Base-by-base conservation (phyloP, 2,888 invertebrate species). In the Lithosia quadra region DNA sequence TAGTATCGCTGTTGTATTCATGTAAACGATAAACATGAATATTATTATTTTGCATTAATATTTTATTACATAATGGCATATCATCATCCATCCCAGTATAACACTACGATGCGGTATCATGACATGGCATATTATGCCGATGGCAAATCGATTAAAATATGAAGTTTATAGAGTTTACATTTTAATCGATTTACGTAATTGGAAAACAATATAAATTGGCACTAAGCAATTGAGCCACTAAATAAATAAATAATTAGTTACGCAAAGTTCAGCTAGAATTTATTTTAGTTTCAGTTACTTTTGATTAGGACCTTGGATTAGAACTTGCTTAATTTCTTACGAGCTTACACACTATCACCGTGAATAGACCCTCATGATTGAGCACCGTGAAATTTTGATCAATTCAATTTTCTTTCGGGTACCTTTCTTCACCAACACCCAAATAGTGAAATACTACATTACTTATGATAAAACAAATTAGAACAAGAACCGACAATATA, bases 21-120 rank as follows among this genome's bases (percentile, higher is more conserved):
- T n/a, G n/a, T n/a, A n/a, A n/a, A n/a, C n/a, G 65, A 69, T 63
- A 36, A 61, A 56, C 60, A 66, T 61, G 55, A 24, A 59, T 68
- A 64, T 64, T 63, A 59, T 18, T 36, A 39, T 13, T 68, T 63
- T 58, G 11, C n/a, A 49, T 18, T 33, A 15, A n/a, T n/a, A n/a
- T n/a, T n/a, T n/a, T n/a, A n/a, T n/a, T n/a, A n/a, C n/a, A n/a
- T n/a, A n/a, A 43, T 53, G 58, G 28, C 64, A 28, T 39, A 68
- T n/a, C n/a, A n/a, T n/a, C n/a, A n/a, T n/a, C n/a, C n/a, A n/a
- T n/a, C n/a, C n/a, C n/a, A n/a, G n/a, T n/a, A n/a, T n/a, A n/a
- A n/a, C n/a, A n/a, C n/a, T n/a, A n/a, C n/a, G n/a, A n/a, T n/a
- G n/a, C n/a, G n/a, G n/a, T n/a, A n/a, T n/a, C n/a, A n/a, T n/a